Percentiles rank a stretch among this genome's conserved stretches.
Evolutionary conservation across 2,888 invertebrate genomes (phyloP).

Genomic region (Cantharis flavilabris): DNA sequence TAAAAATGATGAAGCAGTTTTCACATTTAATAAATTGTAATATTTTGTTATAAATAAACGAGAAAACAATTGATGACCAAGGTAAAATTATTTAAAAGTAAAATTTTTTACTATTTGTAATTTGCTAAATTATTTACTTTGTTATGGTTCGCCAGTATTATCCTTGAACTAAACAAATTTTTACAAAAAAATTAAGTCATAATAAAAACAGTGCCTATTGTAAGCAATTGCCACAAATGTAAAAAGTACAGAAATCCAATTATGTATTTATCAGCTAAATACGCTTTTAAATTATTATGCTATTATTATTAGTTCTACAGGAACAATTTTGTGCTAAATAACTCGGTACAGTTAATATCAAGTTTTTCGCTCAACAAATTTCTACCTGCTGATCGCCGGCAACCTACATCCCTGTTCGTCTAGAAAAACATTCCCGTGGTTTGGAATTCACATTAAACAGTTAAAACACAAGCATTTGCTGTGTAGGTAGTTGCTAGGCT

Average conservation of each 20-base stretch:
- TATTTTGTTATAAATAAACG: neutral
- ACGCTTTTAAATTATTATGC: neutral
- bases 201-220: neutral
- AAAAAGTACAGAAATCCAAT: neutral
- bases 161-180: neutral
- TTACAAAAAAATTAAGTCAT: neutral
- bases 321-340: neutral
- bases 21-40: neutral
- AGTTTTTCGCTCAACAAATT: too few relatives aligned
- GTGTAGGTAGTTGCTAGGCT: neutral
- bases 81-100: neutral
- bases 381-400: too few relatives aligned
- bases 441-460: too few relatives aligned
- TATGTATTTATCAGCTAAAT: neutral
- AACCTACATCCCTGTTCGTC: too few relatives aligned
- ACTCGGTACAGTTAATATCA: too few relatives aligned
- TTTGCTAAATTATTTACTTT: neutral
- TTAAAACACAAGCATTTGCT: too few relatives aligned
- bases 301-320: neutral
- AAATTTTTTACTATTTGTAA: neutral
- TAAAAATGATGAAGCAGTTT: neutral
- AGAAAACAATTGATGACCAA: neutral
- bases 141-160: neutral
- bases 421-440: neutral
- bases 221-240: neutral